Conservation (phyloP, 2,113 vertebrate species). For the Ranitomeya imitator region DNA sequence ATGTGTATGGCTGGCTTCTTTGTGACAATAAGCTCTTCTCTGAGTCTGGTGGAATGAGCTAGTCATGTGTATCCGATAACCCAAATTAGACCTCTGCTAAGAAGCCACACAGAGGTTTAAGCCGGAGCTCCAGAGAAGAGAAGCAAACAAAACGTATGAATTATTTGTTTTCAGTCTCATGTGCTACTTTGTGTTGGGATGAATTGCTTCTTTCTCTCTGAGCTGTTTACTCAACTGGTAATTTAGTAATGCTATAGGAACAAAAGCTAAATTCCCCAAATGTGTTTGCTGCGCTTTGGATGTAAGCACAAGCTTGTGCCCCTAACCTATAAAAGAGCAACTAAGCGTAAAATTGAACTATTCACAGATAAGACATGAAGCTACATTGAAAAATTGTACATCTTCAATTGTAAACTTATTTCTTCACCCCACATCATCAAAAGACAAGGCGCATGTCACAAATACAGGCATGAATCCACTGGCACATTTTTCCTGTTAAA, state of each 20-base stretch:
- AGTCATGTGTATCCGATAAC: constrained; percentile 56
- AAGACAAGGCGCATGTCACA: background rate
- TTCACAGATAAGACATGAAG: background rate
- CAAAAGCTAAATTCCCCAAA: background rate
- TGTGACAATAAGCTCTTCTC: constrained; percentile 46
- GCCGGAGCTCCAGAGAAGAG: constrained; percentile 8
- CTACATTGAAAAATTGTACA: background rate
- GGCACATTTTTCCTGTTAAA: no score
- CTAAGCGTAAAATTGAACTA: background rate
- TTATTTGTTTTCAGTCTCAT: constrained; percentile 34
- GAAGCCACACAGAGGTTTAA: constrained; percentile 45
- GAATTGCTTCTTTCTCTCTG: background rate
- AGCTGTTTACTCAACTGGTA: background rate
- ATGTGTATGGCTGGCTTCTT: constrained; percentile 36
- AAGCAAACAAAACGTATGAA: constrained; percentile 26
- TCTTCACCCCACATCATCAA: background rate
- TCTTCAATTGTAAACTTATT: background rate
- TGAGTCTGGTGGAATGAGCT: constrained; percentile 44
- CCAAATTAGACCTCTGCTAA: constrained; percentile 54
- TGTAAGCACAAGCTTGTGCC: background rate
- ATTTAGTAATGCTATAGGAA: background rate
- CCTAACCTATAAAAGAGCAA: background rate
- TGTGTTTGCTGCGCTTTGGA: background rate
- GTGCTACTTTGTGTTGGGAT: constrained; percentile 26
- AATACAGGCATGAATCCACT: no score